These are phyloP conservation scores for Pheosia tremula DNA, from an alignment of 2,888 invertebrate genomes.

Conservation along the genomic window DNA sequence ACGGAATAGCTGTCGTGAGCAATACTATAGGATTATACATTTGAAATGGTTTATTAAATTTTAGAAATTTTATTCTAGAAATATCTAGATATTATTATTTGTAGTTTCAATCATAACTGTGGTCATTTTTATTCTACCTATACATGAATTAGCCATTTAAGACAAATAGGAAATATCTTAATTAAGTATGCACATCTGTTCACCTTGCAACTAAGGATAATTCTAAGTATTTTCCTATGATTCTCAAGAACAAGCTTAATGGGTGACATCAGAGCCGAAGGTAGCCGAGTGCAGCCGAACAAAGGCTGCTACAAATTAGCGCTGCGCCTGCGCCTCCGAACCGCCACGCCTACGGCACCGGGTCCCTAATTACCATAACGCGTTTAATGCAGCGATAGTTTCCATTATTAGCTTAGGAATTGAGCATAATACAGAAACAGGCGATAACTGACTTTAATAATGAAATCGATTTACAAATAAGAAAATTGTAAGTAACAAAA, in stretches of 20 bases:
- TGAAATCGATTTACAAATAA: no score
- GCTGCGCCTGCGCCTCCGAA: slow-evolving; percentile 28
- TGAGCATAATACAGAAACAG: not conserved
- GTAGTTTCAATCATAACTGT: no score
- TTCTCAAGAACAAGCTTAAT: not conserved
- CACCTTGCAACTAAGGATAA: slow-evolving; percentile 1
- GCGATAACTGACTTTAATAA: not conserved
- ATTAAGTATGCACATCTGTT: not conserved
- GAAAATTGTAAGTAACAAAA: no score
- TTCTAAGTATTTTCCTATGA: not conserved
- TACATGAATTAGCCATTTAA: no score
- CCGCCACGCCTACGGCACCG: slow-evolving; percentile 38
- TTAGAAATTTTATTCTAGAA: no score
- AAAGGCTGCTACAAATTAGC: slow-evolving; percentile 29
- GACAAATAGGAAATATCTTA: not conserved
- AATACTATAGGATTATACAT: no score
- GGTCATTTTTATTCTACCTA: no score
- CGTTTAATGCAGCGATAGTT: slow-evolving; percentile 31
- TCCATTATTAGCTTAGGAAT: slow-evolving; percentile 23
- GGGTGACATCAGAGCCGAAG: slow-evolving; percentile 16
- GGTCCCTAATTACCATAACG: slow-evolving; percentile 43
- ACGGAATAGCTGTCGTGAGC: no score
- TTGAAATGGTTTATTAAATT: no score
- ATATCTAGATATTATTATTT: no score
- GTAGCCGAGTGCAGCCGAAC: slow-evolving; percentile 25